Percentiles rank a stretch among this genome's conserved stretches.
Conservation (phyloP, 2,113 vertebrate species). For the Sula dactylatra region DNA sequence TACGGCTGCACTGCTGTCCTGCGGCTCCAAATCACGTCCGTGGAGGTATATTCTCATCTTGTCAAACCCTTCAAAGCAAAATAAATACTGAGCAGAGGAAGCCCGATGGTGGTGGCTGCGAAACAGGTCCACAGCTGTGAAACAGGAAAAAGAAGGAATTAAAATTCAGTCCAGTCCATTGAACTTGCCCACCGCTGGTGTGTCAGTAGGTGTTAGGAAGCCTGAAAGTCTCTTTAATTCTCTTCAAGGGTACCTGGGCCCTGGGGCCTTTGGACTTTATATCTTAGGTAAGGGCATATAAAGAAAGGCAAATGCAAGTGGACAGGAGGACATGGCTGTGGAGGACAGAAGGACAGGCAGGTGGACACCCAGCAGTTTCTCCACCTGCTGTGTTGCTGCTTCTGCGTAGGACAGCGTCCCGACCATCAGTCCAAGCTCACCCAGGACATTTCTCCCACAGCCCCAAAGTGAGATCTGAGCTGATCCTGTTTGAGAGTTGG, state of each 20-base stretch:
- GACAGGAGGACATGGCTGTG: background rate
- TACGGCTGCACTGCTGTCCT: background rate
- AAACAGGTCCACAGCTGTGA: background rate
- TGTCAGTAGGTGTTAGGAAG: background rate
- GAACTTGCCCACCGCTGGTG: fast-evolving
- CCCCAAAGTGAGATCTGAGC: background rate
- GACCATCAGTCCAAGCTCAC: background rate
- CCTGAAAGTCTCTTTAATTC: background rate
- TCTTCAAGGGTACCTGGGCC: background rate
- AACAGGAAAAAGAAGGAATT: background rate
- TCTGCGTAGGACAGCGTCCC: fast-evolving
- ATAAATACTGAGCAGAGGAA: background rate
- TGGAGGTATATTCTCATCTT: background rate
- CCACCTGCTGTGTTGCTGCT: background rate
- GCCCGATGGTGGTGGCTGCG: fast-evolving
- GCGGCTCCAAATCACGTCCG: background rate
- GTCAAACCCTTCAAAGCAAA: background rate
- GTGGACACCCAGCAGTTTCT: background rate
- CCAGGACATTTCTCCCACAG: background rate
- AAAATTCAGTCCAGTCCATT: background rate
- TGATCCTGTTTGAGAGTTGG: fast-evolving
- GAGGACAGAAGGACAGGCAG: background rate
- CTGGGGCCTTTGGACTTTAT: background rate
- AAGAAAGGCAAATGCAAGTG: background rate
- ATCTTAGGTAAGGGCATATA: background rate